Base-by-base conservation (phyloP, 1,140 invertebrate genomes). In the Bombus affinis region DNA sequence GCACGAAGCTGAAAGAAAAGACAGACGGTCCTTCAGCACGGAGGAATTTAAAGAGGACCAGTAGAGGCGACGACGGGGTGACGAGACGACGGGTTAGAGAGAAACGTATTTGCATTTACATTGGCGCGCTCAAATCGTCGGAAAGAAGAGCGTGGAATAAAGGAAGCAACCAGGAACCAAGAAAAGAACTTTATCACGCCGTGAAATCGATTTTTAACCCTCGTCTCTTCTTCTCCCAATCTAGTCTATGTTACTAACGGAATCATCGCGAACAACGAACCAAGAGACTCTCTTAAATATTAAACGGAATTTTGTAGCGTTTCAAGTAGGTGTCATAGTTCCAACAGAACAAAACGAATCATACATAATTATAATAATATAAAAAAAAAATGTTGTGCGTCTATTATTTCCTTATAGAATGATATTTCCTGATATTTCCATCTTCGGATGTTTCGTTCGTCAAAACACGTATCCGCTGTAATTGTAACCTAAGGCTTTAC, bases 51-150 rank as follows among this genome's bases (percentile, higher is more conserved):
- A 90, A 87, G 82, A 79, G 82, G 65, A 70, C 68, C 73, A 47
- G 39, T 57, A 66, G 74, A 83, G 81, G 68, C 83, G 71, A 35
- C 71, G 32, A 66, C 65, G 57, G 35, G 65, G 18, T 35, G 65
- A 22, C 66, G 77, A 44, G 75, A 22, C 81, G 77, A 59, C 83
- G 57, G 44, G 75, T 32, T 47, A 81, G 71, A 82, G 79, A 82
- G 72, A 75, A 89, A 70, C 86, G 82, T 88, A 90, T 90, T 90
- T 90, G 88, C 89, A 90, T 90, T 86, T 90, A 90, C 89, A 88
- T 87, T 85, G 88, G 81, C 89, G 83, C 83, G 82, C 79, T 87
- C 81, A 89, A 90, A 90, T 90, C 86, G 87, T 90, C 83, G 82
- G 68, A 85, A 86, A 89, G 88, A 76, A 87, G 85, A 81, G 59